Conservation (phyloP, 1,140 invertebrate species). For the Ips typographus region DNA sequence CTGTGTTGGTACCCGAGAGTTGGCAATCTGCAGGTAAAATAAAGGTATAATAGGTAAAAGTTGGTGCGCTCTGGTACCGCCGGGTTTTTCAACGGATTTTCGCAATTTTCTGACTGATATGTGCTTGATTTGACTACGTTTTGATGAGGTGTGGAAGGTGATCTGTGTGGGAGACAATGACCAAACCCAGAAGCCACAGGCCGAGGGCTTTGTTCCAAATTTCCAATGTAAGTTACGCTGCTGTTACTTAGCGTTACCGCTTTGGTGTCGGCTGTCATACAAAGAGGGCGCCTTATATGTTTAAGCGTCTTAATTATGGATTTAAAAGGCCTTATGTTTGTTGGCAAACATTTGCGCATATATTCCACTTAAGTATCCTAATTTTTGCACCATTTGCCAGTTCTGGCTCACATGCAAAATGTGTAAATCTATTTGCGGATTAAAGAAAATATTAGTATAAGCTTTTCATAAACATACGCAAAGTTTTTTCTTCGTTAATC, state of each 20-base stretch:
- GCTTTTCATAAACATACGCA: too few species aligned
- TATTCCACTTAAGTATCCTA: too few species aligned
- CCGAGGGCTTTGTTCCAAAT: constrained; percentile 59
- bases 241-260: not conserved
- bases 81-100: not conserved
- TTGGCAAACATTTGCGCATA: too few species aligned
- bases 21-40: constrained; percentile 25
- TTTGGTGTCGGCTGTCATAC: not conserved
- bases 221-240: constrained; percentile 55
- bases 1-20: constrained; percentile 15
- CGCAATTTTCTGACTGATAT: constrained; percentile 3
- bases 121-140: not conserved
- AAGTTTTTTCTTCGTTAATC: too few species aligned
- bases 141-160: too few species aligned
- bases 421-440: too few species aligned
- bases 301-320: not conserved
- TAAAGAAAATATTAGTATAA: too few species aligned
- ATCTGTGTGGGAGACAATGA: constrained; percentile 36
- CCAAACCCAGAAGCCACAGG: constrained; percentile 43
- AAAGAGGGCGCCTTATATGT: constrained; percentile 20
- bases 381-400: too few species aligned
- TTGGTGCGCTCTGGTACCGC: constrained; percentile 10
- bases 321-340: too few species aligned
- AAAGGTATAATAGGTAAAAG: constrained; percentile 30
- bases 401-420: too few species aligned